Base-by-base conservation (phyloP, 1,140 invertebrate species). In the Pararge aegeria region DNA sequence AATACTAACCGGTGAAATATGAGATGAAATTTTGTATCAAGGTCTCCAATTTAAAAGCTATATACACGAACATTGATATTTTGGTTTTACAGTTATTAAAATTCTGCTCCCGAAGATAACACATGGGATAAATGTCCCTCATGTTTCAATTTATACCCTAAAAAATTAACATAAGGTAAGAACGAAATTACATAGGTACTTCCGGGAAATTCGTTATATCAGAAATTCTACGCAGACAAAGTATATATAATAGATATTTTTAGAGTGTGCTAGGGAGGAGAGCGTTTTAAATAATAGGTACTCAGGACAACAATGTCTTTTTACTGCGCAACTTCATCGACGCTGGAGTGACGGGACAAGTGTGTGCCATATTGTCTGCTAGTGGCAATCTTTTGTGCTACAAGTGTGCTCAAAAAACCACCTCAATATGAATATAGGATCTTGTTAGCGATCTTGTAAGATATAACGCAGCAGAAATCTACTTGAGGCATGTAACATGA, bases 311-410 rank as follows among this genome's bases (percentile, higher is more conserved):
- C 73, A 77, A 78, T 73, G 73, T 76, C 62, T 74, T 75, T 71
- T 70, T 73, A 68, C 64, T 59, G 48, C 34, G 55, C 57, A 51
- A 52, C 53, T 57, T 59, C 56, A 61, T 72, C 57, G 62, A 69
- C 65, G 40, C 50, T 48, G 24, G 38, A 58, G 53, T 66, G 49
- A 59, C 55, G 55, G 61, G 21, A 66, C 42, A 62, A 73, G 68
- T 54, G 49, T 61, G 64, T 58, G 62, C 49, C 37, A 55, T 74
- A 80, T 84, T 80, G 79, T 83, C 62, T 75, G 70, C 66, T 57
- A 71, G 72, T 72, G 72, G 69, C 73, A 68, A 70, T 57, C 77
- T 65, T 76, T 83, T 77, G 77, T 80, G 69, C 70, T 61, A 57
- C 37, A 53, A 66, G 70, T 42, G 50, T 54, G 12, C 67, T 69